phyloP scores from a whole-genome alignment of 2,113 vertebrate species.

The Isurus oxyrinchus region DNA sequence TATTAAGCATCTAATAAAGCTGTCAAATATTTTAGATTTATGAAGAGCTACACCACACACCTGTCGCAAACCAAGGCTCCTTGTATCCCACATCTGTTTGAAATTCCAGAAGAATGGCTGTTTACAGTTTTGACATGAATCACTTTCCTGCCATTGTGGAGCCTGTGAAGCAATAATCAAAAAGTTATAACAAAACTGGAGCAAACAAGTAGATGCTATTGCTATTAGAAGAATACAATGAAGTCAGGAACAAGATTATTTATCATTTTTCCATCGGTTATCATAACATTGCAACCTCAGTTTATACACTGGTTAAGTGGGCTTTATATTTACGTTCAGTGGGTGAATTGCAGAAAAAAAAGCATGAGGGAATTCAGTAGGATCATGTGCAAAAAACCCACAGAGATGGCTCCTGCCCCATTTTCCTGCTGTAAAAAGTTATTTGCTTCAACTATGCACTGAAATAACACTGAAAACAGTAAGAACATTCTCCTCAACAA shows the following conservation, averaged over 20 bases:
- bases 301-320: neutral
- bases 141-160: slow-evolving; percentile 91
- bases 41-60: slow-evolving; percentile 52
- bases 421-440: neutral
- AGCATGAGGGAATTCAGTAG: neutral
- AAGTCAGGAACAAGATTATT: neutral
- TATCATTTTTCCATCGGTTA: neutral
- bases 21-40: neutral
- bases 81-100: slow-evolving; percentile 98
- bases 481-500: neutral
- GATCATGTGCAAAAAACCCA: neutral
- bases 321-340: neutral
- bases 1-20: too few species aligned
- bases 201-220: neutral
- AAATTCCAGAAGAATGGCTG: slow-evolving; percentile 99
- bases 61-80: slow-evolving; percentile 85
- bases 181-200: neutral
- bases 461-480: neutral
- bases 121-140: slow-evolving; percentile 94
- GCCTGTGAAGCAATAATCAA: slow-evolving; percentile 59
- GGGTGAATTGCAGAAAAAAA: neutral
- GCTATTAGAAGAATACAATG: neutral
- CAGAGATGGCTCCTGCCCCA: neutral
- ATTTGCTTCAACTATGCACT: neutral
- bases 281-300: neutral